A percentile compares a stretch with the other conserved stretches of the same genome.
These are phyloP conservation scores for Emmelina monodactyla DNA, from an alignment of 2,888 invertebrate genomes.

Conservation along the genomic window DNA sequence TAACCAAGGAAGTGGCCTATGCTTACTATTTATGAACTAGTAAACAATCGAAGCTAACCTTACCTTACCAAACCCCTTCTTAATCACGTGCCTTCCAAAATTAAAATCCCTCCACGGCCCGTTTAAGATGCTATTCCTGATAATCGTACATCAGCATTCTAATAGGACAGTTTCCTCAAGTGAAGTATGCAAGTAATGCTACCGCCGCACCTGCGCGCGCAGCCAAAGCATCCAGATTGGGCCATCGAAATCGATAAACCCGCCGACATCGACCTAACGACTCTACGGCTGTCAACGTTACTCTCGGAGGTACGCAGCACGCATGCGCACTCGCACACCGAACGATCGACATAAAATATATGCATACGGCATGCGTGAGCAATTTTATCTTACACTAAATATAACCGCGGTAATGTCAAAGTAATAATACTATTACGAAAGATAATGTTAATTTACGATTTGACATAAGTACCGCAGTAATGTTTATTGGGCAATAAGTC, in stretches of 20 bases:
- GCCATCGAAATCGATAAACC: not conserved
- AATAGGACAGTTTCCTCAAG: not conserved
- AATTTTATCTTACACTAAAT: too few species aligned
- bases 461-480: slow-evolving; percentile 2
- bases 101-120: too few species aligned
- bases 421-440: not conserved
- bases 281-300: not conserved
- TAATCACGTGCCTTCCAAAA: too few species aligned
- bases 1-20: too few species aligned
- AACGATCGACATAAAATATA: too few species aligned
- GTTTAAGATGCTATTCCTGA: too few species aligned
- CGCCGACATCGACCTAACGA: not conserved
- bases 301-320: not conserved
- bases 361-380: too few species aligned
- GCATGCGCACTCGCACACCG: not conserved
- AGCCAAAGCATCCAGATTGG: not conserved
- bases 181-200: not conserved
- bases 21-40: too few species aligned
- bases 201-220: not conserved
- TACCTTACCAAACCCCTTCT: too few species aligned
- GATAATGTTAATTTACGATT: slow-evolving; percentile 1
- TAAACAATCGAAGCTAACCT: too few species aligned
- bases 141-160: slow-evolving; percentile 1
- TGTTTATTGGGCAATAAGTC: slow-evolving; percentile 2
- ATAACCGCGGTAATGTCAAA: too few species aligned